phyloP scores from a whole-genome alignment of 1,140 invertebrate species.

The Drosophila varians region DNA sequence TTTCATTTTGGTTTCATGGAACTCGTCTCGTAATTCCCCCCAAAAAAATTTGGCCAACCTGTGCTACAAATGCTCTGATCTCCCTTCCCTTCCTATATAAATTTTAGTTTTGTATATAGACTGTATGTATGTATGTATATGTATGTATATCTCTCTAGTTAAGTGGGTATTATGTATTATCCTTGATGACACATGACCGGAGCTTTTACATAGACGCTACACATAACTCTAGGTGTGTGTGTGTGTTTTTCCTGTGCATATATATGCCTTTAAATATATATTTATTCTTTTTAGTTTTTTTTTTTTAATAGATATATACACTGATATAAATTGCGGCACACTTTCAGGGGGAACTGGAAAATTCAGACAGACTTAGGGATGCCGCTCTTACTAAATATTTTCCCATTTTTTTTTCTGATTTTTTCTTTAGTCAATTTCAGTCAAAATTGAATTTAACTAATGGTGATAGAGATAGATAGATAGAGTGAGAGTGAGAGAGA shows the following conservation, averaged over 20 bases:
- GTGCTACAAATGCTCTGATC: slow-evolving; percentile 55
- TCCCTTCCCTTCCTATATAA: slow-evolving; percentile 30
- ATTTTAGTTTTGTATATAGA: not conserved
- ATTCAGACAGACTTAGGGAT: slow-evolving; percentile 10
- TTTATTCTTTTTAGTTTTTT: slow-evolving; percentile 7
- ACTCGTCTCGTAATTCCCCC: slow-evolving; percentile 12
- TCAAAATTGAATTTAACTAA: slow-evolving; percentile 34
- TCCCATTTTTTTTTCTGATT: slow-evolving; percentile 10
- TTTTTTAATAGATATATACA: slow-evolving; percentile 54
- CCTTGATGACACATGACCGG: slow-evolving; percentile 20
- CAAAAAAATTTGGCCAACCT: slow-evolving; percentile 70
- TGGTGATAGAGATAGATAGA: slow-evolving; percentile 28
- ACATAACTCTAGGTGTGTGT: slow-evolving; percentile 36
- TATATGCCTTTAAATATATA: slow-evolving; percentile 31
- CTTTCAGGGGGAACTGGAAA: not conserved
- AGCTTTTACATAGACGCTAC: slow-evolving; percentile 13
- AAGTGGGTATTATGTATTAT: slow-evolving; percentile 31
- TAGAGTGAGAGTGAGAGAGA: slow-evolving; percentile 23
- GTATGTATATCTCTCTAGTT: slow-evolving; percentile 21
- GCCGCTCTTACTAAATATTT: slow-evolving; percentile 8
- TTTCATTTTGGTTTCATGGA: slow-evolving; percentile 18
- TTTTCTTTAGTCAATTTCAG: slow-evolving; percentile 47
- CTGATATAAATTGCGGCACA: slow-evolving; percentile 54
- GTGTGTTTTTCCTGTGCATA: slow-evolving; percentile 14
- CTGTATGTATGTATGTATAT: slow-evolving; percentile 25